Percentiles rank a stretch among this genome's conserved stretches.
phyloP scores from a whole-genome alignment of 2,797 vertebrate species.

The Orientallactaga sibirica region DNA sequence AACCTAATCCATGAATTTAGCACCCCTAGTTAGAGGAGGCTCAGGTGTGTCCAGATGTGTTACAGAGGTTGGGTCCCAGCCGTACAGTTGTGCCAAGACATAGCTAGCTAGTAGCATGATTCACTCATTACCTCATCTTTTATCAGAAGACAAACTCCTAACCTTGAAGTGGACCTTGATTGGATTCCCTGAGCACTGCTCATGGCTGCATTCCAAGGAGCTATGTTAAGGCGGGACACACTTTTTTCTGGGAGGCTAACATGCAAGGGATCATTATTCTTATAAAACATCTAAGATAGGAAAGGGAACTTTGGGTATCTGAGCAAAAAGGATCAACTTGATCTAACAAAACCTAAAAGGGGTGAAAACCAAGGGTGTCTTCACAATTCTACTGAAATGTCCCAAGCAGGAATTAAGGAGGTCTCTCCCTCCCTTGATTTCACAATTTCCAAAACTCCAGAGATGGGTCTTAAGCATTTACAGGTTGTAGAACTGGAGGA shows the following conservation, averaged over 20 bases:
- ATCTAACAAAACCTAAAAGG: neutral
- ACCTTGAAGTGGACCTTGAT: neutral
- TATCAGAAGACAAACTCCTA: neutral
- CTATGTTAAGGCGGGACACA: neutral
- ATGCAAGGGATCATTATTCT: neutral
- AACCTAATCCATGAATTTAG: neutral
- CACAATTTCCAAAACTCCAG: neutral
- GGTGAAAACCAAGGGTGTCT: neutral
- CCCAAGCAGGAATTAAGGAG: conserved; percentile 15
- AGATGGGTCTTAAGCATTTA: conserved; percentile 40
- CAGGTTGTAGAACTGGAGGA: neutral
- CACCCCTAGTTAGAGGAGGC: neutral
- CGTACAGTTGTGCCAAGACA: neutral
- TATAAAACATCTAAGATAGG: neutral
- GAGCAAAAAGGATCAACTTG: conserved; percentile 32
- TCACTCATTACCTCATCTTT: neutral
- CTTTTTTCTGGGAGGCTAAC: neutral
- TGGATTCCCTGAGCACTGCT: neutral
- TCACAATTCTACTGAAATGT: neutral
- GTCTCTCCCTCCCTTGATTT: neutral
- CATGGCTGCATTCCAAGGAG: neutral
- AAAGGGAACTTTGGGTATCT: neutral
- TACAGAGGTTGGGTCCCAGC: neutral
- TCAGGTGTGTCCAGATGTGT: neutral
- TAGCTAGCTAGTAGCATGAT: neutral